phyloP scores from a whole-genome alignment of 2,113 vertebrate species.

The Gymnocephalus cernua region DNA sequence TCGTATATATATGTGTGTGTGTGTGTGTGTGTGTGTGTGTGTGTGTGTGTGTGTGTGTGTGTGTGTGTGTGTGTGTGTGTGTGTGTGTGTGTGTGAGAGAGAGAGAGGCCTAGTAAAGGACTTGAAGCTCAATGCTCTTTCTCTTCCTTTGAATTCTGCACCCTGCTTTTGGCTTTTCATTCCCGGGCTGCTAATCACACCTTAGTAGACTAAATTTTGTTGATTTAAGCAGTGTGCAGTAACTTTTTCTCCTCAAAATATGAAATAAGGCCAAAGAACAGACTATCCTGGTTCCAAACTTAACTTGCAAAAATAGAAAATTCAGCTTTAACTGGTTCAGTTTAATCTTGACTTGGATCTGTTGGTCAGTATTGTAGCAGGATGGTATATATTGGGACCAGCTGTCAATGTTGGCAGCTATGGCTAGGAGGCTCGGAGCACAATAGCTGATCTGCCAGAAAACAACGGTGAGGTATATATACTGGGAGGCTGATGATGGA shows the following conservation, averaged over 20 bases:
- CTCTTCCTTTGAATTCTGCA: constrained; percentile 5
- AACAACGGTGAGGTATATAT: neutral
- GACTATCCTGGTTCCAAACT: neutral
- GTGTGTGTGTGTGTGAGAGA: constrained; percentile 12
- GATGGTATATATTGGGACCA: neutral
- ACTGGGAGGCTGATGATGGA: neutral
- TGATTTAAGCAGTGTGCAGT: neutral
- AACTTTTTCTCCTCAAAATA: neutral
- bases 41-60: constrained; percentile 14
- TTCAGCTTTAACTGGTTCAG: neutral
- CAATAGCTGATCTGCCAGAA: neutral
- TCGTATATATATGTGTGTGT: constrained; percentile 8
- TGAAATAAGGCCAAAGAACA: neutral
- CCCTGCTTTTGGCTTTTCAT: neutral
- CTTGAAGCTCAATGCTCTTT: neutral
- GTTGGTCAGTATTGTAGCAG: neutral
- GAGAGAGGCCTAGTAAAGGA: neutral
- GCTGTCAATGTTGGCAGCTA: neutral
- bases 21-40: constrained; percentile 2
- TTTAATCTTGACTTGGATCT: neutral
- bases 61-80: constrained; percentile 16
- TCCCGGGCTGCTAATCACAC: neutral
- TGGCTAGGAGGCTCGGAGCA: neutral
- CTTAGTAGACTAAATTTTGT: neutral
- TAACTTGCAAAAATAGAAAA: neutral